Base-by-base conservation (phyloP, 2,113 vertebrate genomes). In the Bagarius yarrelli region DNA sequence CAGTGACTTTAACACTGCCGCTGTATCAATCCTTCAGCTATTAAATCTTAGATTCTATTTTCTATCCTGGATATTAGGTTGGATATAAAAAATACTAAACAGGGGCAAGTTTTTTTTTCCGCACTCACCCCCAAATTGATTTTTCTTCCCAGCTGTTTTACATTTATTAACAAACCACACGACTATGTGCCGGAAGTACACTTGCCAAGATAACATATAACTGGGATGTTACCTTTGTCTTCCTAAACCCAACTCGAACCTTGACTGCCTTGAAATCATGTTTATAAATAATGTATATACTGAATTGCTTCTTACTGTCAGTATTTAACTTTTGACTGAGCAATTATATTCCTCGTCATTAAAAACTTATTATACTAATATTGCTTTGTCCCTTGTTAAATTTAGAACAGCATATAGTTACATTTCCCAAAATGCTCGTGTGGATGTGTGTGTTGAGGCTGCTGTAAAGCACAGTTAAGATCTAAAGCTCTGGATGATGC, bases 281-380 rank as follows among this genome's bases (percentile, higher is more conserved):
- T 8, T 19, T 18, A 19, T 18, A 8, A 63, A 32, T 18, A 16
- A 63, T 8, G 60, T 4, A 32, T 60, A 25, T 60, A 14, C 19
- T 32, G 8, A 0, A 34, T 66, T 36, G 34, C 2, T 36, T 12
- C 19, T 63, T 34, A 9, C 32, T 36, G 19, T 21, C 12, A 27
- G 8, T 61, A 36, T 36, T 27, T 34, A 66, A 36, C 32, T 2
- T 36, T 19, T 36, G 32, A 1, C 19, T 18, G 21, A 12, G 32
- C 11, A 50, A n/a, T 8, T 47, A 27, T 18, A 8, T 50, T 25
- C n/a, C n/a, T n/a, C n/a, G n/a, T n/a, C n/a, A n/a, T n/a, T n/a
- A n/a, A n/a, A n/a, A n/a, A n/a, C n/a, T 69, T 50, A 36, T 47
- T 80, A 52, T 23, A 74, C 72, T 63, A 18, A 5, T 73, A 21